Percentiles rank a stretch among this genome's conserved stretches.
These are phyloP conservation scores for Rhinophrynus dorsalis DNA, from an alignment of 2,797 vertebrate species.

Conservation along the genomic window DNA sequence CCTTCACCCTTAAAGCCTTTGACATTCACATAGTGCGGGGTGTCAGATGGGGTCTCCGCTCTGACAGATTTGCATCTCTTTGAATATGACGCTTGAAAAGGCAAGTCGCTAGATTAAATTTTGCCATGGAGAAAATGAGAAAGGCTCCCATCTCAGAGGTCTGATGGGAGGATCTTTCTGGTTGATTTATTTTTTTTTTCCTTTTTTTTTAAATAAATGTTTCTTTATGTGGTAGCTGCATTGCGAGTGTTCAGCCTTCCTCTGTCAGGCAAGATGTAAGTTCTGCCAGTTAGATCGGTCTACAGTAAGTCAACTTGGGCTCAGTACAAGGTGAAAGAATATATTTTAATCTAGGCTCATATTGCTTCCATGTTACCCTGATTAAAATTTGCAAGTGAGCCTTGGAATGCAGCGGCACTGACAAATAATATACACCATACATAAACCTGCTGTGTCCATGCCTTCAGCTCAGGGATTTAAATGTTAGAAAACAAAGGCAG, in stretches of 20 bases:
- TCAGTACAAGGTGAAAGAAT: constrained; percentile 69
- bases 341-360: constrained; percentile 68
- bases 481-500: constrained; percentile 45
- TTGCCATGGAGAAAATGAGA: constrained; percentile 99
- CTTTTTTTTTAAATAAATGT: constrained; percentile 74
- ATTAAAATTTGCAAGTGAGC: constrained; percentile 77
- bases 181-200: constrained; percentile 72
- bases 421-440: constrained; percentile 69
- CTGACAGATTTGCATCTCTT: constrained; percentile 94
- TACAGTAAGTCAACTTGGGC: constrained; percentile 64
- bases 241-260: constrained; percentile 68
- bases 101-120: constrained; percentile 94
- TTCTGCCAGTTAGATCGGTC: constrained; percentile 62
- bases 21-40: constrained; percentile 84
- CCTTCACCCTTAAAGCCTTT: constrained; percentile 75
- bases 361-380: constrained; percentile 73
- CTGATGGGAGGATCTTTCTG: constrained; percentile 98
- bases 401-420: constrained; percentile 73
- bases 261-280: constrained; percentile 65
- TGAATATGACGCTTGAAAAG: constrained; percentile 91
- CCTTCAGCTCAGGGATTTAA: constrained; percentile 53
- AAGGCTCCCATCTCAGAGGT: constrained; percentile 89
- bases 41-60: constrained; percentile 87
- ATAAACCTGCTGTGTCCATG: constrained; percentile 58
- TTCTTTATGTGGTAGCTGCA: constrained; percentile 73